Conservation (phyloP, 2,113 vertebrate species). For the Platysternon megacephalum region DNA sequence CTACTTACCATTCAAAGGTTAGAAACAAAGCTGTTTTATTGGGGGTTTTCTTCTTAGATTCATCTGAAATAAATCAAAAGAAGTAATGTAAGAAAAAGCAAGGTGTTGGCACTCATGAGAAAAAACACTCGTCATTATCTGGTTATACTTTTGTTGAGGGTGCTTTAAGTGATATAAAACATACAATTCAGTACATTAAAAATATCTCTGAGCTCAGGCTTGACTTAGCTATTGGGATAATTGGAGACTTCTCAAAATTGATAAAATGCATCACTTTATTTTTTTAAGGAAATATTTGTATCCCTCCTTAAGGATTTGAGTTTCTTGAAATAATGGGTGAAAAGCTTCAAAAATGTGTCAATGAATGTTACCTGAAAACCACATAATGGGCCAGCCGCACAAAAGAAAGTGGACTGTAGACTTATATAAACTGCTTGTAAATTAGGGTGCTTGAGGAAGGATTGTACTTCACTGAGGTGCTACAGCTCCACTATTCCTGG, state of each 20-base stretch:
- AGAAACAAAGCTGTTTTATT: neutral
- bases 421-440: neutral
- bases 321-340: neutral
- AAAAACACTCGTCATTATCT: neutral
- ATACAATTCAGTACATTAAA: neutral
- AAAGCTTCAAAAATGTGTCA: neutral
- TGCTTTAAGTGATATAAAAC: neutral
- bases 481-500: neutral
- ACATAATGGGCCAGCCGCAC: neutral
- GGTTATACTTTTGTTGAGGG: neutral
- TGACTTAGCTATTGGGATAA: neutral
- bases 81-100: neutral
- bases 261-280: neutral
- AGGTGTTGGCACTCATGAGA: neutral
- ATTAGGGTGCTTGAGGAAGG: neutral
- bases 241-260: neutral
- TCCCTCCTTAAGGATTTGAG: neutral
- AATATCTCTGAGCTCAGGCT: neutral
- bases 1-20: neutral
- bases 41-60: neutral
- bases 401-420: neutral
- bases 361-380: neutral
- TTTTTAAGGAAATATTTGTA: neutral
- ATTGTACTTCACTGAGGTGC: fast-evolving
- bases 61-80: neutral